Percentiles rank a stretch among this genome's conserved stretches.
phyloP scores from a whole-genome alignment of 2,113 vertebrate species.

The Lichenostomus cassidix region DNA sequence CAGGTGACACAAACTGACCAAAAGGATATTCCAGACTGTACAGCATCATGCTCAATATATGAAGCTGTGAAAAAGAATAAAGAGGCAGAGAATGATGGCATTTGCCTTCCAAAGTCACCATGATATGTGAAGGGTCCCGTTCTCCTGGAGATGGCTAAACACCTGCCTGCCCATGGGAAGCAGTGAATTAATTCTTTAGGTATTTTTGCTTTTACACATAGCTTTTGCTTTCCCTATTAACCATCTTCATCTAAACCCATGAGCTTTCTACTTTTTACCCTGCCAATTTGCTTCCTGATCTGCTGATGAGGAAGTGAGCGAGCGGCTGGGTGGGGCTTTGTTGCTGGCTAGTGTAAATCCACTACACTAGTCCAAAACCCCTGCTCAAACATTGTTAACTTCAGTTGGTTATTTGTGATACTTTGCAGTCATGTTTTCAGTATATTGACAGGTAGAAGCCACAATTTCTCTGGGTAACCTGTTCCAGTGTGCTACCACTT shows the following conservation, averaged over 20 bases:
- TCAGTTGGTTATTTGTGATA: background rate
- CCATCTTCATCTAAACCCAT: background rate
- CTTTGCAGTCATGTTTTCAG: background rate
- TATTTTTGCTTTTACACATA: background rate
- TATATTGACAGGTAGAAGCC: background rate
- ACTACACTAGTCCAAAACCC: background rate
- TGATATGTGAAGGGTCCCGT: accelerated
- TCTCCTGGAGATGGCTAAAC: background rate
- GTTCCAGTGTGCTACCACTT: background rate
- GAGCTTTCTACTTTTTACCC: background rate
- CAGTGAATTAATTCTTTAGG: background rate
- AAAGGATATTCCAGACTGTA: background rate
- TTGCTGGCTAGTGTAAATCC: background rate
- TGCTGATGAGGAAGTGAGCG: background rate
- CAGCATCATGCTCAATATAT: background rate
- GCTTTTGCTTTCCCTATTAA: background rate
- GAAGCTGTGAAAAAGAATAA: background rate
- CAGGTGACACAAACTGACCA: background rate
- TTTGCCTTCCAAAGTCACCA: background rate
- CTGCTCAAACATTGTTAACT: background rate
- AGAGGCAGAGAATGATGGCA: accelerated
- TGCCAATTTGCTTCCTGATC: background rate
- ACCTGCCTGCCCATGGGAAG: background rate
- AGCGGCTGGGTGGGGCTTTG: accelerated
- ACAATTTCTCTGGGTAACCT: background rate